Base-by-base conservation (phyloP, 2,888 invertebrate species). In the Limnephilus marmoratus region DNA sequence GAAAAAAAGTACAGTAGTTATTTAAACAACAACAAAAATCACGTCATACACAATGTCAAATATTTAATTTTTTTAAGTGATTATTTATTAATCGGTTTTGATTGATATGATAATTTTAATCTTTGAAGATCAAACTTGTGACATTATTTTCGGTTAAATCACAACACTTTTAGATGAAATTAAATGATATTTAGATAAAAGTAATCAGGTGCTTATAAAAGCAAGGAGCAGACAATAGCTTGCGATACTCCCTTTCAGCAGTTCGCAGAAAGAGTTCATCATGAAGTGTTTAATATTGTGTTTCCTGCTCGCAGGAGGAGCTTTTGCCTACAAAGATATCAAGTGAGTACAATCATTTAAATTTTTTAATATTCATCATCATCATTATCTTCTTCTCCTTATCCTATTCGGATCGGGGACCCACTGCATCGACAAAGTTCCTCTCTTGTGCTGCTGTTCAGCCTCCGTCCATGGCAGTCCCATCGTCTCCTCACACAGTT, bases 301-400 rank as follows among this genome's bases (percentile, higher is more conserved):
- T n/a, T 15, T 85, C 85, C 85, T 85, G 85, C 85, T 85, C n/a
- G 85, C 41, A 41, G 85, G 41, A 11, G 31, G n/a, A 4, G 85
- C 41, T 41, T 41, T 85, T 18, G 85, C 85, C 1, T 15, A n/a
- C 37, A 85, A 85, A 18, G 85, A 85, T 24, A 34, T 83, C 68
- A 68, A 68, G 82, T 83, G 18, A 83, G 82, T 83, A 34, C 34
- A 83, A 83, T 34, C 18, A 24, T 83, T 83, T 34, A 31, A 34
- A 24, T 83, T 83, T 24, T 24, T 68, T 68, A 68, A 18, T 45
- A 68, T 24, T 18, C 53, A 68, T 24, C 24, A 18, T 68, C 53
- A 31, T 31, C 31, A 31, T 31, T n/a, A n/a, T n/a, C n/a, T n/a
- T n/a, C 31, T 31, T 31, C 31, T 31, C 31, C 31, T 31, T 31